phyloP scores from a whole-genome alignment of 2,797 vertebrate species.

The Channa striata region DNA sequence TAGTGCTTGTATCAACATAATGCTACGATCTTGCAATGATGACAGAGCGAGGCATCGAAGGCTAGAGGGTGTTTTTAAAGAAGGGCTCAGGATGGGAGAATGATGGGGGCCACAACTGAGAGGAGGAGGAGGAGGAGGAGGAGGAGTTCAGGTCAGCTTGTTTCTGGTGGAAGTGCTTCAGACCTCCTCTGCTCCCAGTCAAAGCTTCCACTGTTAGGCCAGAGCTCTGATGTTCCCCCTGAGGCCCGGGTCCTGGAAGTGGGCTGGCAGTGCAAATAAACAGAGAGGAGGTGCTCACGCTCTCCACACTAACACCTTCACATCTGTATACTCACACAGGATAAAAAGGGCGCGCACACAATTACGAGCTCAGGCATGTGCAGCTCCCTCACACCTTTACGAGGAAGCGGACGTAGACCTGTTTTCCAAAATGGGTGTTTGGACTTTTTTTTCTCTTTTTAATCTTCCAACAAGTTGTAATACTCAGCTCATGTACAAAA shows the following conservation, averaged over 20 bases:
- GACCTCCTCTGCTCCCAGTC: conserved; percentile 71
- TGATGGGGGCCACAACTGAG: conserved; percentile 20
- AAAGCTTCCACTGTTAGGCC: conserved; percentile 77
- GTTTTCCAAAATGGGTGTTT: conserved; percentile 14
- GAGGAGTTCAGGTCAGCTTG: conserved; percentile 34
- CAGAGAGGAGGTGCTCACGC: conserved; percentile 64
- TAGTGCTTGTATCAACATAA: too few relatives aligned
- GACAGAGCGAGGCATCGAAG: neutral
- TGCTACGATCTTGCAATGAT: neutral
- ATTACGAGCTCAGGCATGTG: conserved; percentile 13
- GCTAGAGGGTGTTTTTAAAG: neutral
- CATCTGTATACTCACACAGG: conserved; percentile 63
- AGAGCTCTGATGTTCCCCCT: conserved; percentile 75
- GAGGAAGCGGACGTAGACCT: conserved; percentile 7
- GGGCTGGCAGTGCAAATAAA: conserved; percentile 83
- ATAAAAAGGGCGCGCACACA: conserved; percentile 45
- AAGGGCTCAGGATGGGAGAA: conserved; percentile 12
- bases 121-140: conserved; percentile 26
- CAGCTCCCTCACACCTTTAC: conserved; percentile 51
- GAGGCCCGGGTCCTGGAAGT: conserved; percentile 79
- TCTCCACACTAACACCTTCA: conserved; percentile 73
- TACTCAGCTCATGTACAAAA: too few relatives aligned
- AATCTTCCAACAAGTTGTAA: conserved; percentile 2
- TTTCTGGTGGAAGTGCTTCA: conserved; percentile 65
- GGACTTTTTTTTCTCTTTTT: neutral